Conservation (phyloP, 2,888 invertebrate species). For the Escarpia spicata region DNA sequence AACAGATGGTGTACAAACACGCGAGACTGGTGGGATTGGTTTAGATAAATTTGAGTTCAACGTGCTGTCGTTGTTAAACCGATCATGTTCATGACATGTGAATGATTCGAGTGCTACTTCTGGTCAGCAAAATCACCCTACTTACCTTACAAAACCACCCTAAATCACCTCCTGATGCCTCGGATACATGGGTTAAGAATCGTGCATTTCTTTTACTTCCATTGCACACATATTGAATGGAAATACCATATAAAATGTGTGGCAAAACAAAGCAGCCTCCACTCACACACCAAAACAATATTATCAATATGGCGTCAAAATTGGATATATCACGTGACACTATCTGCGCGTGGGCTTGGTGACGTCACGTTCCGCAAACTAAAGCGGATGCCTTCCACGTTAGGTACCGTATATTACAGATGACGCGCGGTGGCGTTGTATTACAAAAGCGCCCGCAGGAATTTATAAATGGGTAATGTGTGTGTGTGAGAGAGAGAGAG, state of each 20-base stretch:
- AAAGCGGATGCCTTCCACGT: neutral
- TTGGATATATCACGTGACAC: slow-evolving; percentile 13
- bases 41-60: neutral
- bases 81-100: neutral
- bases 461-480: too few relatives aligned
- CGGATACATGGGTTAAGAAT: neutral
- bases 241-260: slow-evolving; percentile 16
- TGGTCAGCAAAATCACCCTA: neutral
- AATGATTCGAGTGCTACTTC: neutral
- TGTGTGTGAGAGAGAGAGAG: too few relatives aligned
- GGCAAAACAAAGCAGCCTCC: slow-evolving; percentile 6
- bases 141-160: neutral
- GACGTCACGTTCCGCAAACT: neutral
- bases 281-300: slow-evolving; percentile 6
- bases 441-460: neutral
- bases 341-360: slow-evolving; percentile 1
- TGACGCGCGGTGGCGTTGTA: neutral
- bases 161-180: neutral
- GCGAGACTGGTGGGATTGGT: neutral
- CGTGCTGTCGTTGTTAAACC: slow-evolving; percentile 4
- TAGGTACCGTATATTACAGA: neutral
- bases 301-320: slow-evolving; percentile 16
- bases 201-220: slow-evolving; percentile 9
- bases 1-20: neutral
- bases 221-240: neutral